Evolutionary conservation across 2,113 vertebrate species (phyloP), one percentile per base, ranked within the genome.

Genomic region (Scartelaos histophorus): DNA sequence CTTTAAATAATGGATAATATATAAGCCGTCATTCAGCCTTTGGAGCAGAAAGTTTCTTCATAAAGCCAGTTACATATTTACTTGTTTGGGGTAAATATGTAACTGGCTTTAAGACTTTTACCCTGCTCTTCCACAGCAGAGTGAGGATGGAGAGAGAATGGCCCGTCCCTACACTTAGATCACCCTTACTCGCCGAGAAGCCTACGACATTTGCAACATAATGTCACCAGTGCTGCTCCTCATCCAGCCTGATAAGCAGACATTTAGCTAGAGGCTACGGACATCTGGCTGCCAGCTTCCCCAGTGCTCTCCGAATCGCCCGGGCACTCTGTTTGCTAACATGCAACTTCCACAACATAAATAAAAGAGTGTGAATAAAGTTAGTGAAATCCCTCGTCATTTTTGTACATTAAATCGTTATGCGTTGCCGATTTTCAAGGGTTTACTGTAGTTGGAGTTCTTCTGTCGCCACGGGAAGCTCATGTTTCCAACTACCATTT

Each of bases 271-370:
- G 80, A 77, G 58, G 75, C 53, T 74, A 69, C 61, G 74, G 84
- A 83, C 84, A 82, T 90, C 73, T 88, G 81, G 56, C 82, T 80
- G 81, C 75, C 80, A 77, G 71, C 73, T 29, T 70, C 66, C 66
- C 71, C 68, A 35, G 71, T 83, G 83, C 70, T 74, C 76, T 69
- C 19, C 69, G 72, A 83, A 80, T 72, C 69, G 3, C 38, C 78
- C 76, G 82, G 87, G 67, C 76, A 71, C 35, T 67, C 34, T 60
- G 71, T 73, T 77, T 80, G 58, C 78, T 80, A 83, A 88, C 21
- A 13, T 80, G 71, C 70, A 70, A 21, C 7, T 0, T 75, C 68
- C 66, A 75, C 57, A 57, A 80, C 38, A 68, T 76, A 24, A 68
- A 25, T 74, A 82, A 70, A 80, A 10, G 15, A 75, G 56, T 38